A percentile compares a stretch with the other conserved stretches of the same genome.
phyloP scores from a whole-genome alignment of 2,797 vertebrate genomes.

The Takifugu ocellatus region DNA sequence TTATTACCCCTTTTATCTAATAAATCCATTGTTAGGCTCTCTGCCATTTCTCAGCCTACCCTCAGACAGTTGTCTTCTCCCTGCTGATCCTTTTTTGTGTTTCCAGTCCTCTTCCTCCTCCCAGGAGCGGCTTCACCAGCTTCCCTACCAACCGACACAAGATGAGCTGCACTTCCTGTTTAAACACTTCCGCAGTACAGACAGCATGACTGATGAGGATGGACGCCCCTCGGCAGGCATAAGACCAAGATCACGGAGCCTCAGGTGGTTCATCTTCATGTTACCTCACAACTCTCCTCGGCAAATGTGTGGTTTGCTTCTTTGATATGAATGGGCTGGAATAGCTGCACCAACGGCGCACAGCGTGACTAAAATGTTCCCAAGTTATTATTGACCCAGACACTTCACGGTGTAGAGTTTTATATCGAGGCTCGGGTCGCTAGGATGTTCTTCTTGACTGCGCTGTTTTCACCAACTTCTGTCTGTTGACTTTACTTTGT shows the following conservation, averaged over 20 bases:
- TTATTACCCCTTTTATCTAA: background rate
- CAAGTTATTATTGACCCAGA: too few species aligned
- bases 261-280: conserved; percentile 77
- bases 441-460: conserved; percentile 27
- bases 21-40: too few species aligned
- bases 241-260: conserved; percentile 90
- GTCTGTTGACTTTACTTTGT: conserved; percentile 48
- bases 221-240: conserved; percentile 81
- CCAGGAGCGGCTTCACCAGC: conserved; percentile 95
- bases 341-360: too few species aligned
- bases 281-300: background rate
- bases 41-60: too few species aligned
- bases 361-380: too few species aligned
- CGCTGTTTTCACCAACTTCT: conserved; percentile 47
- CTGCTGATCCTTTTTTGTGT: conserved; percentile 9
- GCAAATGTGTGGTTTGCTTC: background rate
- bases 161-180: conserved; percentile 97
- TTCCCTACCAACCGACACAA: conserved; percentile 95
- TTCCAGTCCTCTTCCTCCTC: conserved; percentile 92
- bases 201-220: conserved; percentile 91
- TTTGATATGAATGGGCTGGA: background rate
- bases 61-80: background rate
- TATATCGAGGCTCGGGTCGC: conserved; percentile 18
- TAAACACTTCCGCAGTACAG: conserved; percentile 95
- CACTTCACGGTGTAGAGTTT: background rate